Percentiles rank a stretch among this genome's conserved stretches.
phyloP scores from a whole-genome alignment of 1,140 invertebrate genomes.

The Centruroides vittatus region DNA sequence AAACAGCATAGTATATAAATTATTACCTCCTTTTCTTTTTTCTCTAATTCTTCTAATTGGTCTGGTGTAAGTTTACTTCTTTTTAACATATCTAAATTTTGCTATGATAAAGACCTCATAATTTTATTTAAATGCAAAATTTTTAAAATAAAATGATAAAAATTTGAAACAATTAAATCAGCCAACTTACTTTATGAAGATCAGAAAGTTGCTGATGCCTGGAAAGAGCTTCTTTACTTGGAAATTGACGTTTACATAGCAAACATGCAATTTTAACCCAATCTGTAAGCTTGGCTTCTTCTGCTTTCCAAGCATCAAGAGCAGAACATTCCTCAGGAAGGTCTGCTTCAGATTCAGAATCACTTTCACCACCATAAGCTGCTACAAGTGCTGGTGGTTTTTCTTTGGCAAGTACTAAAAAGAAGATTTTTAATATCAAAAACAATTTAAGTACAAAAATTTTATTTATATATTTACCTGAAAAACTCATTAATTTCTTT shows the following conservation, averaged over 20 bases:
- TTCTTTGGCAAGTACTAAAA: not conserved
- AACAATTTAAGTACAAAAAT: no score
- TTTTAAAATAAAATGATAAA: not conserved
- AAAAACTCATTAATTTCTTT: no score
- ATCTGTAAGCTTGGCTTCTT: constrained; percentile 53
- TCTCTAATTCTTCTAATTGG: constrained; percentile 37
- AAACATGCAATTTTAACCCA: constrained; percentile 83
- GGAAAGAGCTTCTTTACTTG: constrained; percentile 67
- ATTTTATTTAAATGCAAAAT: not conserved
- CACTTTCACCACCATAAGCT: constrained; percentile 22
- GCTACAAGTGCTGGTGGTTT: constrained; percentile 42
- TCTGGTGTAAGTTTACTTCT: constrained; percentile 19
- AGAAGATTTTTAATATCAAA: not conserved
- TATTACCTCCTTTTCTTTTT: not conserved
- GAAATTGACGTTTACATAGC: constrained; percentile 88
- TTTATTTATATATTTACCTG: no score
- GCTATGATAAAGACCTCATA: constrained; percentile 31
- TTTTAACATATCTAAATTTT: constrained; percentile 54
- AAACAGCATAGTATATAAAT: no score
- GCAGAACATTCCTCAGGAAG: constrained; percentile 2
- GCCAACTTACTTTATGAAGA: constrained; percentile 56
- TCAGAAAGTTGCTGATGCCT: constrained; percentile 90
- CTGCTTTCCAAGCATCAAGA: constrained; percentile 14
- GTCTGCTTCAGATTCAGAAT: constrained; percentile 12
- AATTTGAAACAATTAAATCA: not conserved